Conservation (phyloP, 2,888 invertebrate species). For the Augiades crinisus region DNA sequence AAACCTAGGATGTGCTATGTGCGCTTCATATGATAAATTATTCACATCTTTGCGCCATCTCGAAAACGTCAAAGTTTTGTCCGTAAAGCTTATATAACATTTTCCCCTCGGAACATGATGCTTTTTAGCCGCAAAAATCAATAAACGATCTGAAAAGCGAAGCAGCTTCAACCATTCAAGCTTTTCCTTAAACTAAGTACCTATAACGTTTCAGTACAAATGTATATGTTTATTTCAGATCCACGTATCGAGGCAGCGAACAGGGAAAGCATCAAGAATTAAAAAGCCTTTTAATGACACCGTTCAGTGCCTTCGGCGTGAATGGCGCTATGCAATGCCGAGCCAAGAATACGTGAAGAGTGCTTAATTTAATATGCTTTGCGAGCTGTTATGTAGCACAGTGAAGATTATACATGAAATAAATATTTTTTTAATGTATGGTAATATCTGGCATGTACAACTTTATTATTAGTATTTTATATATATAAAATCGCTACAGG, state of each 20-base stretch:
- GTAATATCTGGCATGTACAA: too few relatives aligned
- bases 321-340: conserved; percentile 40
- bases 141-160: not conserved
- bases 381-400: not conserved
- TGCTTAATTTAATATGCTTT: conserved; percentile 13
- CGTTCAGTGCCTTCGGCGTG: conserved; percentile 48
- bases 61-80: too few relatives aligned
- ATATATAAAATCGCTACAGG: too few relatives aligned
- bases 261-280: conserved; percentile 73
- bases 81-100: too few relatives aligned
- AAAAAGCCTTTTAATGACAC: conserved; percentile 78
- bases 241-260: conserved; percentile 54
- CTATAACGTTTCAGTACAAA: conserved; percentile 10
- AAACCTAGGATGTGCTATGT: too few relatives aligned
- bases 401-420: too few relatives aligned
- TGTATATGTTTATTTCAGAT: conserved; percentile 60
- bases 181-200: not conserved
- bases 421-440: too few relatives aligned
- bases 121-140: not conserved
- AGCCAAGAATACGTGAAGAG: conserved; percentile 30
- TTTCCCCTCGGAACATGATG: too few relatives aligned
- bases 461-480: too few relatives aligned
- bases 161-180: not conserved
- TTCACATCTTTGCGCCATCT: too few relatives aligned
- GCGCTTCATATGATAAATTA: too few relatives aligned